Evolutionary conservation across 1,140 invertebrate species (phyloP).

Genomic region (Cephus cinctus): DNA sequence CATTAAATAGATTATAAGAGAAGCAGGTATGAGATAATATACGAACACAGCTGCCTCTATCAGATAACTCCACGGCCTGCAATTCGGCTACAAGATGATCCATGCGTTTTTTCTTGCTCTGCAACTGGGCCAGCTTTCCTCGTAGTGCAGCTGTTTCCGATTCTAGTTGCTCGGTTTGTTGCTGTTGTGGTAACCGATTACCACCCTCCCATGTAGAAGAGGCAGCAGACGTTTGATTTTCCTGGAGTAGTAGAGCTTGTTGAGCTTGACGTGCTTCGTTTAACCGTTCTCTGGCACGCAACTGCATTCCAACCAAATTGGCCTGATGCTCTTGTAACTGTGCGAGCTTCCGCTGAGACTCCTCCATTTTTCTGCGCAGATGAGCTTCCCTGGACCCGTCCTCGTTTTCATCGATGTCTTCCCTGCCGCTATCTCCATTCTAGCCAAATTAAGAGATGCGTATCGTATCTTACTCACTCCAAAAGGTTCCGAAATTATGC

Average conservation of each 20-base stretch:
- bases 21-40: conserved; percentile 14
- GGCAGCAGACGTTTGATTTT: conserved; percentile 24
- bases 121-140: conserved; percentile 45
- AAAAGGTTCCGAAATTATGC: too few species aligned
- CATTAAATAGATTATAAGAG: conserved; percentile 8
- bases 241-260: conserved; percentile 33
- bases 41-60: conserved; percentile 38
- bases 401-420: conserved; percentile 26
- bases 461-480: too few species aligned
- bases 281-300: conserved; percentile 41
- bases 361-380: conserved; percentile 46
- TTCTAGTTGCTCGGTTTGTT: conserved; percentile 38
- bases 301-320: conserved; percentile 44
- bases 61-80: conserved; percentile 38
- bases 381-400: conserved; percentile 30
- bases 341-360: conserved; percentile 44
- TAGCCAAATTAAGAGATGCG: too few species aligned
- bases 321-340: conserved; percentile 48
- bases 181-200: conserved; percentile 16
- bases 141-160: conserved; percentile 40
- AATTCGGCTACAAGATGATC: conserved; percentile 50
- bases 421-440: conserved; percentile 34
- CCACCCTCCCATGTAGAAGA: conserved; percentile 17
- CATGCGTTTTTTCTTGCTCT: conserved; percentile 51
- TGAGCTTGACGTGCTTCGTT: conserved; percentile 46